These are phyloP conservation scores for Calidris pygmaea DNA, from an alignment of 2,113 vertebrate species.

Conservation along the genomic window DNA sequence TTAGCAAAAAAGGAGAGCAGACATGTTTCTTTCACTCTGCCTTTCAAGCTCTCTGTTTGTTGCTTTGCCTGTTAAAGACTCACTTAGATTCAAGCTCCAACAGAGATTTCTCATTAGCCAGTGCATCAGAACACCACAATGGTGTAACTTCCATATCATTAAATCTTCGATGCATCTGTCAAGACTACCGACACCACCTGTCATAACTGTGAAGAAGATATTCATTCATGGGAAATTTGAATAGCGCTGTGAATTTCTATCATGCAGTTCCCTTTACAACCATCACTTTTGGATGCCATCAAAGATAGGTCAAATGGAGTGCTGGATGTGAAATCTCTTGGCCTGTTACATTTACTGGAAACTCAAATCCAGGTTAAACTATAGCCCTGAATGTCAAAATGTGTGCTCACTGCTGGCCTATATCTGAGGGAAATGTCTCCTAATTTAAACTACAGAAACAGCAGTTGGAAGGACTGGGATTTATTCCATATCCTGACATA, in stretches of 20 bases:
- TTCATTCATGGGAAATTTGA: neutral
- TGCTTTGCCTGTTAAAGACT: slow-evolving; percentile 24
- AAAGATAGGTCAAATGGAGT: neutral
- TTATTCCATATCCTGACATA: neutral
- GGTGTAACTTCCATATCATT: slow-evolving; percentile 45
- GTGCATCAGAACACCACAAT: neutral
- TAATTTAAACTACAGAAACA: neutral
- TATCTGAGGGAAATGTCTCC: neutral
- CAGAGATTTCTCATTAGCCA: slow-evolving; percentile 51
- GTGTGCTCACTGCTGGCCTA: neutral
- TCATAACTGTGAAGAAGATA: slow-evolving; percentile 22
- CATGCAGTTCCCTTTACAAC: neutral
- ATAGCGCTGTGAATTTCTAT: neutral
- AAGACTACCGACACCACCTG: neutral
- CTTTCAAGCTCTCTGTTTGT: slow-evolving; percentile 41
- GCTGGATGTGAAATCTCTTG: neutral
- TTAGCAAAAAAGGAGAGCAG: neutral
- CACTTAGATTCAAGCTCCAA: slow-evolving; percentile 30
- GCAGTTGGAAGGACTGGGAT: neutral
- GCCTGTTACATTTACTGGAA: neutral
- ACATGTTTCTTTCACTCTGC: neutral
- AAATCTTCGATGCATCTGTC: slow-evolving; percentile 39
- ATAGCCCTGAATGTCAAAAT: neutral
- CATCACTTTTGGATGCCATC: neutral
- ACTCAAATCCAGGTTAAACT: neutral